Percentiles rank a stretch among this genome's conserved stretches.
Conservation (phyloP, 1,140 invertebrate species). For the Ostrea denselamellosa region DNA sequence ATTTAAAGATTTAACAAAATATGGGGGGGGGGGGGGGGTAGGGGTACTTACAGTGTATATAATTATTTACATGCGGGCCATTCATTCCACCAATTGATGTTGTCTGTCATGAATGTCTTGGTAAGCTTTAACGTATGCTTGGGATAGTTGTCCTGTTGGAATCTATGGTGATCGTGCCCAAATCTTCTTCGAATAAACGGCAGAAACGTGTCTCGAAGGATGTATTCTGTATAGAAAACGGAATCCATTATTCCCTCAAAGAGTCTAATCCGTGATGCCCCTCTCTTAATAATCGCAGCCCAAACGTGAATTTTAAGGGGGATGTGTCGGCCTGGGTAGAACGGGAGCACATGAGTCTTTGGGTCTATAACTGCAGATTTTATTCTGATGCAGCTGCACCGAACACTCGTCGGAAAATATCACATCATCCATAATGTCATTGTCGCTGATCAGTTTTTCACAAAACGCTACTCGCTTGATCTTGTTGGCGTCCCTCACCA, state of each 20-base stretch:
- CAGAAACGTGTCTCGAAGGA: constrained; percentile 17
- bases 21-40: too few species aligned
- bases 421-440: constrained; percentile 44
- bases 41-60: neutral
- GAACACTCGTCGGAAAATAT: constrained; percentile 52
- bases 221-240: constrained; percentile 7
- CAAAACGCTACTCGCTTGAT: constrained; percentile 40
- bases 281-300: constrained; percentile 47
- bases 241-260: constrained; percentile 48
- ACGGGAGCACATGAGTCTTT: neutral
- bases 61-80: constrained; percentile 41
- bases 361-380: neutral
- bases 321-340: constrained; percentile 46
- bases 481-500: too few species aligned
- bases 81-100: constrained; percentile 30
- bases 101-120: neutral
- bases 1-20: neutral
- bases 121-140: constrained; percentile 35
- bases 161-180: constrained; percentile 4
- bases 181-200: constrained; percentile 37
- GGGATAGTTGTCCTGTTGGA: constrained; percentile 53
- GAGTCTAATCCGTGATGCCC: constrained; percentile 31
- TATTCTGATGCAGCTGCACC: constrained; percentile 45
- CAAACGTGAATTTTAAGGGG: constrained; percentile 51
- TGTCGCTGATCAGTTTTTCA: neutral